These are phyloP conservation scores for Aurelia aurita complex sp. Pacific DNA, from an alignment of 30 jellyfish, hydroid and myxozoan genomes.

Conservation along the genomic window DNA sequence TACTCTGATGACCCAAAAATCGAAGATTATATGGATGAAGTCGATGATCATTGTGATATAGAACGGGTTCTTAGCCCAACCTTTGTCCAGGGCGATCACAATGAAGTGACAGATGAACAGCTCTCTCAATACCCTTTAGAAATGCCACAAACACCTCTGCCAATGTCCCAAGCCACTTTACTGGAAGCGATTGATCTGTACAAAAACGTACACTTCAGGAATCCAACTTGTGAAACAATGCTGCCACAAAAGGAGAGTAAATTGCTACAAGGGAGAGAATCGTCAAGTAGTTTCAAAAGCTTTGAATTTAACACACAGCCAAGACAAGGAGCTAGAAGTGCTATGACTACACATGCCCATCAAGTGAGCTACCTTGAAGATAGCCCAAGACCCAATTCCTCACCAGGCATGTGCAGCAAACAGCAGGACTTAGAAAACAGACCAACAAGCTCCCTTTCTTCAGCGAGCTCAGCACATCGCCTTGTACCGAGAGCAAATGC, in stretches of 20 bases:
- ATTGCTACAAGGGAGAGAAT: constrained; percentile 3
- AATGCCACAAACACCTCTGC: background rate
- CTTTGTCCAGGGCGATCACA: constrained; percentile 5
- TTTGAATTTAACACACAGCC: background rate
- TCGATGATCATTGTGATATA: constrained; percentile 8
- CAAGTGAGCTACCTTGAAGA: background rate
- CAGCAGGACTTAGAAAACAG: background rate
- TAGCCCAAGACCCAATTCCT: constrained; percentile 12
- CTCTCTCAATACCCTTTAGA: background rate
- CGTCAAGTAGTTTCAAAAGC: background rate
- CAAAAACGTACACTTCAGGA: constrained; percentile 19
- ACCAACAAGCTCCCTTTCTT: constrained; percentile 26
- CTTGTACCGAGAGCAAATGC: background rate
- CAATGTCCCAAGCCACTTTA: background rate
- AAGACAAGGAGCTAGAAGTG: constrained; percentile 21
- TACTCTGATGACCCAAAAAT: constrained; percentile 36
- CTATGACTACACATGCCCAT: background rate
- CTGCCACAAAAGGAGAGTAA: background rate
- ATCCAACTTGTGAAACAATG: constrained; percentile 37
- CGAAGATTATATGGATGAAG: constrained; percentile 46
- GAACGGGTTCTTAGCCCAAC: constrained; percentile 29
- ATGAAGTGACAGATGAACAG: background rate
- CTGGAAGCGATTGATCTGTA: constrained; percentile 14
- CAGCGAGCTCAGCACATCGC: constrained; percentile 1
- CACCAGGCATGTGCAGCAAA: background rate